Base-by-base conservation (phyloP, 2,888 invertebrate genomes). In the Caradrina clavipalpis region DNA sequence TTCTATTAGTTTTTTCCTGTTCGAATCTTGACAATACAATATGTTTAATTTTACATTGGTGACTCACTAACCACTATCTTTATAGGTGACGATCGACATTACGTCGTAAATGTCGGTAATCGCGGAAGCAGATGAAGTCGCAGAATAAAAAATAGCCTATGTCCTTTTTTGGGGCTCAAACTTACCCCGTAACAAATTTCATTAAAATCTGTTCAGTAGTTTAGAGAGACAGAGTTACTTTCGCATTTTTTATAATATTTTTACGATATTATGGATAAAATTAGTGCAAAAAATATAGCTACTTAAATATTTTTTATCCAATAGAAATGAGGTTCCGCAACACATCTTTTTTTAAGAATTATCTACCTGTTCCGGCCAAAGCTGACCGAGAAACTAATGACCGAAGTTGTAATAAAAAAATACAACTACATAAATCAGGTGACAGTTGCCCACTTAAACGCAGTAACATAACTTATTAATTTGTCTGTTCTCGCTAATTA, bases 401-500 rank as follows among this genome's bases (percentile, higher is more conserved):
- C 8, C 6, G 21, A 51, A 47, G 7, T 10, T n/a, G 35, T 10
- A 35, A 10, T 39, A 73, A 65, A 59, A 59, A 53, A 58, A 49
- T n/a, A 61, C 47, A 21, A n/a, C 13, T 2, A 21, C 21, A 50
- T 22, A 42, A 57, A 45, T 45, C 45, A 45, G 53, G 21, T 69
- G 59, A 63, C 54, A 65, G 49, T 4, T 10, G 62, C 21, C 68
- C 55, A 69, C 39, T 63, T 69, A 66, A 65, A 53, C 1, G 13
- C 55, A 6, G 45, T 45, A 17, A 54, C 7, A 66, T 54, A 70
- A 70, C 63, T 63, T 60, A 78, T 74, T 66, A 55, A 70, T 75
- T 66, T 70, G 50, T 75, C 56, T 67, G 1, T 57, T 53, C 58
- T 50, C 31, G 22, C 73, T 75, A 75, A 77, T 79, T 75, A 61